Evolutionary conservation across 2,797 vertebrate species (phyloP).

Genomic region (Vultur gryphus): DNA sequence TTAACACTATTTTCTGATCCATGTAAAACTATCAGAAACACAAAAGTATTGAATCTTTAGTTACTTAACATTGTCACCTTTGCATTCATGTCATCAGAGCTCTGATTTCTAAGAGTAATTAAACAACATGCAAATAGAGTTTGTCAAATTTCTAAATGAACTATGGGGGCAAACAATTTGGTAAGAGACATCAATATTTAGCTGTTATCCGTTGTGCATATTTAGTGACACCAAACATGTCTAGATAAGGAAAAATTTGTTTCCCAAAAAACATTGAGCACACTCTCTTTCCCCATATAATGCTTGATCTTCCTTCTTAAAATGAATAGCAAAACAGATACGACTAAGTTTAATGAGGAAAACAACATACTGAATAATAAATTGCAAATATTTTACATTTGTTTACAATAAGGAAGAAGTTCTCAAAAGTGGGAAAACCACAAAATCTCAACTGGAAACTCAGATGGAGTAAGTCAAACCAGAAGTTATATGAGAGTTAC

Average conservation of each 20-base stretch:
- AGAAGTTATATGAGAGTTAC: background rate
- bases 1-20: conserved; percentile 80
- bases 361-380: background rate
- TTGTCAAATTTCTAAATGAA: background rate
- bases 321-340: background rate
- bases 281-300: background rate
- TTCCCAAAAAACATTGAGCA: background rate
- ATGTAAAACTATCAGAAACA: conserved; percentile 72
- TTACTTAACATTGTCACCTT: conserved; percentile 80
- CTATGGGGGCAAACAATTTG: background rate
- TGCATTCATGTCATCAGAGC: conserved; percentile 60
- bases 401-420: background rate
- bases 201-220: background rate
- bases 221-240: background rate
- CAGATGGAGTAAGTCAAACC: background rate
- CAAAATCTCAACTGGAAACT: background rate
- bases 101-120: conserved; percentile 76
- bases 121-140: conserved; percentile 58
- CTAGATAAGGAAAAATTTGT: background rate
- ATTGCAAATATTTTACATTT: background rate
- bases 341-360: background rate
- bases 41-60: conserved; percentile 73
- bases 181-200: background rate
- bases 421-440: background rate
- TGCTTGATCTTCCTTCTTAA: background rate